These are phyloP conservation scores for Lycocerus yunnanus DNA, from an alignment of 2,888 invertebrate genomes.

Conservation along the genomic window DNA sequence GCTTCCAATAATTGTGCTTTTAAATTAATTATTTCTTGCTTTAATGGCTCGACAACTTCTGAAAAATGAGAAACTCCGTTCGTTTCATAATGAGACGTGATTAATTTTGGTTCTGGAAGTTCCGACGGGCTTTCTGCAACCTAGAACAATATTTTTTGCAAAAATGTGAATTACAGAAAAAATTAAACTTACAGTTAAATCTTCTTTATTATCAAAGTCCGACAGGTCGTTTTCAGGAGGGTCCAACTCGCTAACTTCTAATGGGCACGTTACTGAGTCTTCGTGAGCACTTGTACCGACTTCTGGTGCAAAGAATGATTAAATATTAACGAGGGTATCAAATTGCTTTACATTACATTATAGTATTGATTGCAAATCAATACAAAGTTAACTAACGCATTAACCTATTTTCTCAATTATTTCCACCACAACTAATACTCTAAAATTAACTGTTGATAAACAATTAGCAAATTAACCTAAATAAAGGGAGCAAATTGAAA, in stretches of 20 bases:
- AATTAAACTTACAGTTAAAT: slow-evolving; percentile 6
- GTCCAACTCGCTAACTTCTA: slow-evolving; percentile 63
- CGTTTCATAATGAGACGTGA: slow-evolving; percentile 48
- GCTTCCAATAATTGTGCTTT: slow-evolving; percentile 53
- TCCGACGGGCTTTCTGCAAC: slow-evolving; percentile 54
- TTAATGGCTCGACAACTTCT: slow-evolving; percentile 52
- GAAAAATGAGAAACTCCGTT: slow-evolving; percentile 45
- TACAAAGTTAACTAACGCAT: background rate
- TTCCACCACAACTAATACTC: background rate
- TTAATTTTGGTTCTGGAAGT: slow-evolving; percentile 54
- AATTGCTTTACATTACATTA: background rate
- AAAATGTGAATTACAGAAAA: slow-evolving; percentile 3
- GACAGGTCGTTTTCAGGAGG: slow-evolving; percentile 59
- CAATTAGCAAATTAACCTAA: background rate
- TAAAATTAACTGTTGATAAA: background rate
- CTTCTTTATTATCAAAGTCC: slow-evolving; percentile 51
- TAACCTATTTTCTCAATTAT: background rate
- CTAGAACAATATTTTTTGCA: slow-evolving; percentile 28
- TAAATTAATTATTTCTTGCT: slow-evolving; percentile 50
- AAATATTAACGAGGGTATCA: background rate
- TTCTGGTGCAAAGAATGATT: slow-evolving; percentile 40
- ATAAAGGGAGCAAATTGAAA: background rate
- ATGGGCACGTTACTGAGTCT: slow-evolving; percentile 58
- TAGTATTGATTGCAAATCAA: background rate
- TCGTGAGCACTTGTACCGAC: slow-evolving; percentile 62